Evolutionary conservation across 2,888 invertebrate genomes (phyloP), one percentile per base, ranked within the genome.

Genomic region (Ceramica pisi): DNA sequence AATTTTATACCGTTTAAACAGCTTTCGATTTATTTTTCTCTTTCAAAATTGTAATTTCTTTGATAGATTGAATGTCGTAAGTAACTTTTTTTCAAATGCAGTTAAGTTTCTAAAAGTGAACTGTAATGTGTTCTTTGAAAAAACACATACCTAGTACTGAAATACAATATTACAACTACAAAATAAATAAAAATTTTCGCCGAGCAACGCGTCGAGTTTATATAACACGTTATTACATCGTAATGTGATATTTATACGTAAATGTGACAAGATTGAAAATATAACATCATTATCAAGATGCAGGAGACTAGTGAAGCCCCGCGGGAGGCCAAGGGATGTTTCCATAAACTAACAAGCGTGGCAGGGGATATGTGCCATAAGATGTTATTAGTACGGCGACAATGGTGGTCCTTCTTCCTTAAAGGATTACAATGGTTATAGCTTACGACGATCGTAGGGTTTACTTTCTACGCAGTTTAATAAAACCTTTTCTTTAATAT

Each of bases 241-340:
- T 71, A 70, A 71, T 9, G 41, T 35, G 69, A 68, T 68, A 56
- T 31, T 41, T 14, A 70, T 71, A 70, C 71, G 8, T 48, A 57
- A 31, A 57, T 48, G 55, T 46, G 19, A 61, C 71, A 56, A 67
- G 64, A 78, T 81, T 78, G 78, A 71, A 71, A 81, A 72, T 44
- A 56, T 51, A 72, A 82, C 63, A 57, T 44, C 55, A 65, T 79
- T 67, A 46, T 55, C n/a, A 46, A 62, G 57, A 71, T 78, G 72
- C 82, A 80, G 56, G 67, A 44, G 63, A 65, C 56, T 41, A 26
- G 38, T 62, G 66, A 48, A 53, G 41, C 64, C 62, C 67, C 53
- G 31, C 56, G 79, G 63, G 72, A 71, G 44, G 62, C 63, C 67
- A 53, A 31, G 60, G 62, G 68, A 82, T 55, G 66, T 66, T 63